Evolutionary conservation across 2,113 vertebrate species (phyloP).

Genomic region (Nyctereutes procyonoides): DNA sequence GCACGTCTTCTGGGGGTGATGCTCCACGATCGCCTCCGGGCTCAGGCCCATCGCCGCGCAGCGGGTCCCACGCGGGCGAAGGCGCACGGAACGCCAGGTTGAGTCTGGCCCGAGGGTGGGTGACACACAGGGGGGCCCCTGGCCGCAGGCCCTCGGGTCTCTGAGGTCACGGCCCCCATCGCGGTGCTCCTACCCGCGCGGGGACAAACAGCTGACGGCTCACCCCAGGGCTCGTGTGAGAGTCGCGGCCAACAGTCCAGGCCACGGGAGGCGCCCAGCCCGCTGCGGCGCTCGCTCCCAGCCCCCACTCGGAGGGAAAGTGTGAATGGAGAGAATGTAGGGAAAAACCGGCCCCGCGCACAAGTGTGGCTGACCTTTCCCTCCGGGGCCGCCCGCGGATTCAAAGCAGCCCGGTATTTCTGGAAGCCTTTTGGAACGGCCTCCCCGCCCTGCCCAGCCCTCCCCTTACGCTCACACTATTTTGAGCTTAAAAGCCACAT

Average conservation of each 20-base stretch:
- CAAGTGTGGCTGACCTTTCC: fast-evolving
- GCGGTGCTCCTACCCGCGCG: too few species aligned
- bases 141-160: too few species aligned
- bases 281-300: background rate
- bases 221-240: fast-evolving
- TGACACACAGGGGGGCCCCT: fast-evolving
- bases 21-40: fast-evolving
- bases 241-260: fast-evolving
- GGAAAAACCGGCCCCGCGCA: fast-evolving
- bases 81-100: fast-evolving
- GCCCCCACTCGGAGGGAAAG: background rate
- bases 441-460: background rate
- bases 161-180: fast-evolving
- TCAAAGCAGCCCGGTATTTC: fast-evolving
- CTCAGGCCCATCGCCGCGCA: too few species aligned
- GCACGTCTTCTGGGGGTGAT: background rate
- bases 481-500: background rate
- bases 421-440: background rate
- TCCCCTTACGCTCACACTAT: background rate
- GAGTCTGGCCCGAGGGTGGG: fast-evolving
- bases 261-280: too few species aligned
- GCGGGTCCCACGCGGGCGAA: fast-evolving
- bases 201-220: too few species aligned
- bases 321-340: fast-evolving
- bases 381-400: fast-evolving